phyloP scores from a whole-genome alignment of 1,140 invertebrate species.

The Parapsyche elsis region DNA sequence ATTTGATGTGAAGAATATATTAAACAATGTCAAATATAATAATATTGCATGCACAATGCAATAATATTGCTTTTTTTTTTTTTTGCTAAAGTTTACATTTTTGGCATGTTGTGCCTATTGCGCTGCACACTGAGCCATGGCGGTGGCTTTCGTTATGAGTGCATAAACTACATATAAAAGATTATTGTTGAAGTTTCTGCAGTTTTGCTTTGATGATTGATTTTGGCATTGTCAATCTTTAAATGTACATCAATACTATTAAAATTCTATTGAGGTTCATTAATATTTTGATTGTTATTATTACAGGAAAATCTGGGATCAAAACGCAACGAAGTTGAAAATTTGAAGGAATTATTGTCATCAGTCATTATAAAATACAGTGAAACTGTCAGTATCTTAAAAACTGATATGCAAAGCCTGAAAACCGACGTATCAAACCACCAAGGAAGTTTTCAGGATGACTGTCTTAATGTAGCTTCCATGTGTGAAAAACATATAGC shows the following conservation, averaged over 20 bases:
- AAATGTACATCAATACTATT: background rate
- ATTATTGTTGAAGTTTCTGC: background rate
- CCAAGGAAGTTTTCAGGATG: constrained; percentile 66
- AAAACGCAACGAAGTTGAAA: constrained; percentile 68
- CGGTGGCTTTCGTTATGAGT: constrained; percentile 16
- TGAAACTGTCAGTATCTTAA: constrained; percentile 70
- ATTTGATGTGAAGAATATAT: background rate
- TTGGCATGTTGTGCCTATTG: constrained; percentile 12
- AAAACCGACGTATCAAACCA: constrained; percentile 67
- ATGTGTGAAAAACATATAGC: constrained; percentile 67
- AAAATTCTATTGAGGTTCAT: background rate
- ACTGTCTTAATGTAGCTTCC: constrained; percentile 68
- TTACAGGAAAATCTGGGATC: constrained; percentile 71
- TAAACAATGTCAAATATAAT: background rate
- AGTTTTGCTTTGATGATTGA: no score
- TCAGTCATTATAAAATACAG: constrained; percentile 66
- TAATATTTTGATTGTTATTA: constrained; percentile 27
- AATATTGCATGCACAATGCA: background rate
- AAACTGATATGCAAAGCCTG: constrained; percentile 70
- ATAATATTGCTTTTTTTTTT: background rate
- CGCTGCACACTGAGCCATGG: constrained; percentile 12
- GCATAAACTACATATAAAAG: constrained; percentile 3
- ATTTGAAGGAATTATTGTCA: constrained; percentile 65
- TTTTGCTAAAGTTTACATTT: constrained; percentile 8
- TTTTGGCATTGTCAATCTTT: background rate